phyloP scores from a whole-genome alignment of 64 coral and sea anemone species.

The Cladopsammia gracilis region DNA sequence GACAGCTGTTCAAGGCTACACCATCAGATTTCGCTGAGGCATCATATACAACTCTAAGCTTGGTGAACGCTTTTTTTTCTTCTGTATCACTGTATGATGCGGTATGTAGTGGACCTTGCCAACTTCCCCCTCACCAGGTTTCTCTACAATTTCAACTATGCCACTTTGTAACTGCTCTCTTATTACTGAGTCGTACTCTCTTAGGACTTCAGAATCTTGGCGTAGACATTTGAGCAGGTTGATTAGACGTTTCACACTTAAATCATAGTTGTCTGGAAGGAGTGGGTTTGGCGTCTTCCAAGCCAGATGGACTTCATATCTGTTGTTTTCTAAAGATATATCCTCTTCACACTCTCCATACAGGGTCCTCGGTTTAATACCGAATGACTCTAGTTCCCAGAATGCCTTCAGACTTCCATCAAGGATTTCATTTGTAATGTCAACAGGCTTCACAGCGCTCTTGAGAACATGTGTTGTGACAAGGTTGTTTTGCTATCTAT shows the following conservation, averaged over 20 bases:
- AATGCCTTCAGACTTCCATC: too few relatives aligned
- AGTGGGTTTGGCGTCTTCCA: neutral
- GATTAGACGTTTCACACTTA: too few relatives aligned
- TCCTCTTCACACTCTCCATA: too few relatives aligned
- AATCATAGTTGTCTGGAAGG: neutral
- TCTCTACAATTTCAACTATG: slow-evolving; percentile 31
- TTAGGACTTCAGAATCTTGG: slow-evolving; percentile 19
- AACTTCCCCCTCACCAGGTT: neutral
- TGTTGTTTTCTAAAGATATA: too few relatives aligned
- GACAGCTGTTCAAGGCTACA: slow-evolving; percentile 29
- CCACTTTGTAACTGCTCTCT: neutral
- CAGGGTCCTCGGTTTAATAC: too few relatives aligned
- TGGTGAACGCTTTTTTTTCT: slow-evolving; percentile 28
- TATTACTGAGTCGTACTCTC: slow-evolving; percentile 61
- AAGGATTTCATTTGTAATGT: too few relatives aligned
- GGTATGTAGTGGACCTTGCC: slow-evolving; percentile 55
- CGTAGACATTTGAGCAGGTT: neutral
- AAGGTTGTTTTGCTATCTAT: too few relatives aligned
- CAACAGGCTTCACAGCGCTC: too few relatives aligned
- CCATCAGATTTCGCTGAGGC: slow-evolving; percentile 14
- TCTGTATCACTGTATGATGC: slow-evolving; percentile 42
- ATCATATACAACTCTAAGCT: slow-evolving; percentile 50
- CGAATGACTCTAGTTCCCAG: too few relatives aligned
- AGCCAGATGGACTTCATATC: too few relatives aligned
- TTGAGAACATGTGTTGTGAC: too few relatives aligned